phyloP scores from a whole-genome alignment of 2,797 vertebrate species.

The Eutrigla gurnardus region DNA sequence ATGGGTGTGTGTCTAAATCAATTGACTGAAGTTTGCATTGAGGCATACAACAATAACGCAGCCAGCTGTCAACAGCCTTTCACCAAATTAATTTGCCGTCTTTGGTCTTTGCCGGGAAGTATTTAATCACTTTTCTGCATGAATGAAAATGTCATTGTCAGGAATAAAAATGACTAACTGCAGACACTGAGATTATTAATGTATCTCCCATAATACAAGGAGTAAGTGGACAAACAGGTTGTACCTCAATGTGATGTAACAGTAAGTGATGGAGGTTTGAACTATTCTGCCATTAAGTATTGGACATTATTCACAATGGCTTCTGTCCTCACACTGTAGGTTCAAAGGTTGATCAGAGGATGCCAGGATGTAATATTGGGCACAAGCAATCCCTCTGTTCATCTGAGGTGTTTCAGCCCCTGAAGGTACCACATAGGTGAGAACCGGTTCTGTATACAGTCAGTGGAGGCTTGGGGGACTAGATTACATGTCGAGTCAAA shows the following conservation, averaged over 20 bases:
- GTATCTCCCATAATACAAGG: neutral
- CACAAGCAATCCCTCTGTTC: neutral
- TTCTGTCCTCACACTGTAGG: neutral
- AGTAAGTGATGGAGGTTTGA: neutral
- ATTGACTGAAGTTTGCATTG: constrained; percentile 19
- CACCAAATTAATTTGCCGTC: constrained; percentile 11
- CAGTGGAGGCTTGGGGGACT: neutral
- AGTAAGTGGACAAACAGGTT: neutral
- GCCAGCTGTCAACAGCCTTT: constrained; percentile 29
- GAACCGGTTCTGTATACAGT: neutral
- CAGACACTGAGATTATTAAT: neutral
- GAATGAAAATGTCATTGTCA: constrained; percentile 18
- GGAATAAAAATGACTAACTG: constrained; percentile 23
- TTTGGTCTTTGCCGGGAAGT: constrained; percentile 8
- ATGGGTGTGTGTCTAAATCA: constrained; percentile 28
- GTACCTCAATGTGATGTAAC: neutral
- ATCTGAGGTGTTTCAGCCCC: neutral
- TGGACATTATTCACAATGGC: neutral
- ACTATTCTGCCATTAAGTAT: constrained; percentile 1
- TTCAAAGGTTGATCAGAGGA: constrained; percentile 3
- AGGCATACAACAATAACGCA: constrained; percentile 18
- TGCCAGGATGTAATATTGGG: neutral
- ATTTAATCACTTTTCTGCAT: constrained; percentile 21
- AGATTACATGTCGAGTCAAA: neutral
- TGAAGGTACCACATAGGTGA: neutral